These are phyloP conservation scores for Loripinus fragilis DNA, from an alignment of 2,888 invertebrate species.

Conservation along the genomic window DNA sequence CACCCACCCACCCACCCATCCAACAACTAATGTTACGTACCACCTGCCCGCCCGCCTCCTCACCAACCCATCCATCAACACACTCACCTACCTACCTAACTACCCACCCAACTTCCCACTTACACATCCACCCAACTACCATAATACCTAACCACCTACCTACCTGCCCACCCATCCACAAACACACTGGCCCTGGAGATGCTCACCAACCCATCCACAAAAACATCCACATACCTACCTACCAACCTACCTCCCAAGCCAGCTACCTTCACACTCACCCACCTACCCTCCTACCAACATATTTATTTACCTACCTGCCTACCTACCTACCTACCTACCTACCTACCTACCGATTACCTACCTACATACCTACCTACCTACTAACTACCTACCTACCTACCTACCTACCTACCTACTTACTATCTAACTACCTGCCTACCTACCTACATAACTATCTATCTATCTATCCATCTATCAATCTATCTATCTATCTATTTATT, in stretches of 20 bases:
- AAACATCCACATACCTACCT: neutral
- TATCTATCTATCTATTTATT: conserved; percentile 9
- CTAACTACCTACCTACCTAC: conserved; percentile 6
- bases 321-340: neutral
- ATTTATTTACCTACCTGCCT: neutral
- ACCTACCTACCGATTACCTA: neutral
- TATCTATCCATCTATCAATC: conserved; percentile 5
- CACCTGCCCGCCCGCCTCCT: neutral
- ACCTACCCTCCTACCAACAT: neutral
- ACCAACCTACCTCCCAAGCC: neutral
- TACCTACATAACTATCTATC: neutral
- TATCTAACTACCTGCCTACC: neutral
- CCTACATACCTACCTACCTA: neutral
- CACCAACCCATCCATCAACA: neutral
- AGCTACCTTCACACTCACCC: neutral
- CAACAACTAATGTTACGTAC: neutral
- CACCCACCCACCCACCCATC: neutral
- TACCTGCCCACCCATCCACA: neutral
- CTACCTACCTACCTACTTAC: conserved; percentile 5
- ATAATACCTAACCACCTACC: neutral
- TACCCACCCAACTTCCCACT: neutral
- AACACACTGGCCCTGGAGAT: too few species aligned
- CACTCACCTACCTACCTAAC: neutral
- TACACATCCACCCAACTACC: neutral
- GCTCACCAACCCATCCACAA: too few species aligned